Conservation (phyloP, 1,140 invertebrate species). For the Coptotermes formosanus region DNA sequence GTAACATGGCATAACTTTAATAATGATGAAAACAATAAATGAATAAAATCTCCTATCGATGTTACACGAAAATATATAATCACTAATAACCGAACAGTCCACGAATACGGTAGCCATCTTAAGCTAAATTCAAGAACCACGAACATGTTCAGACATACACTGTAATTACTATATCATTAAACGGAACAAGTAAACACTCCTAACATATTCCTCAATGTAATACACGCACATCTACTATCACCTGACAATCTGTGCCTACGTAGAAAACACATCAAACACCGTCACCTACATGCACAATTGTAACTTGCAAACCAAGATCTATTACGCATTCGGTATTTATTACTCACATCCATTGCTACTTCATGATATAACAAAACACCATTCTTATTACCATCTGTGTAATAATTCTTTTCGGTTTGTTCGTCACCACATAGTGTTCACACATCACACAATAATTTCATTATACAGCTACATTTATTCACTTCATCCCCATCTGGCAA, state of each 20-base stretch:
- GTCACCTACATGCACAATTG: not conserved
- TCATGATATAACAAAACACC: not conserved
- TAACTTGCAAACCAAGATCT: not conserved
- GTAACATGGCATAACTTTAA: not conserved
- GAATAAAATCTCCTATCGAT: not conserved
- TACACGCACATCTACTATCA: not conserved
- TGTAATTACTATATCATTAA: not conserved
- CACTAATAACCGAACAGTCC: not conserved
- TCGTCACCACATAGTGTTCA: no score
- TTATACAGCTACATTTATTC: no score
- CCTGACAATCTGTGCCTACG: not conserved
- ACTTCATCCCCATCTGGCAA: no score
- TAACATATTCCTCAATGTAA: not conserved
- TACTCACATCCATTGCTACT: not conserved
- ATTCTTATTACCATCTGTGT: no score
- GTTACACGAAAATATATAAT: not conserved
- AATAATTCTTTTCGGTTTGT: no score
- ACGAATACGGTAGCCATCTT: not conserved
- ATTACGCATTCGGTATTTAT: not conserved
- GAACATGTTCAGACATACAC: not conserved
- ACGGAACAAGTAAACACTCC: not conserved
- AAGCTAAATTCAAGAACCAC: not conserved
- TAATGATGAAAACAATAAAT: not conserved
- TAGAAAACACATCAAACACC: not conserved
- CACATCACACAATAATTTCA: no score